These are phyloP conservation scores for Tichodroma muraria DNA, from an alignment of 2,113 vertebrate species.

Conservation along the genomic window DNA sequence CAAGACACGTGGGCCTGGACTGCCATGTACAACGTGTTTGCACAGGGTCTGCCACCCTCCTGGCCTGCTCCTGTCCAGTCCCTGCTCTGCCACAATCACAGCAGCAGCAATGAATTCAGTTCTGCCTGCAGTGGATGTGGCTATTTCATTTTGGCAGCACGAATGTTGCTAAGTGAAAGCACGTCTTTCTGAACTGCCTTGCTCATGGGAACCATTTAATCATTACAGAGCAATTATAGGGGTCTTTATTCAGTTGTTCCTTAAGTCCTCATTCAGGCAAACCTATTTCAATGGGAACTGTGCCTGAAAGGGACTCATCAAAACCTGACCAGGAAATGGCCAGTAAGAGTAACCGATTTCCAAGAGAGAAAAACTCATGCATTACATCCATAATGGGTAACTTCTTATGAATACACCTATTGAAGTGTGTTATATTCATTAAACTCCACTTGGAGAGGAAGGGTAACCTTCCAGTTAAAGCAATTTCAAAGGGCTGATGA, in stretches of 20 bases:
- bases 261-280: slow-evolving; percentile 61
- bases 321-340: slow-evolving; percentile 65
- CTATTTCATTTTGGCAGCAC: slow-evolving; percentile 25
- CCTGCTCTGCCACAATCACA: not conserved
- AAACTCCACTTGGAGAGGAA: slow-evolving; percentile 52
- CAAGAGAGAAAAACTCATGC: slow-evolving; percentile 59
- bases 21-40: not conserved
- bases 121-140: slow-evolving; percentile 33
- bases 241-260: slow-evolving; percentile 59
- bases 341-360: slow-evolving; percentile 56
- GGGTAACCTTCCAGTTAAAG: slow-evolving; percentile 55
- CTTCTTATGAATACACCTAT: slow-evolving; percentile 51
- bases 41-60: not conserved
- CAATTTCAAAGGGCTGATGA: not conserved
- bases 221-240: slow-evolving; percentile 62
- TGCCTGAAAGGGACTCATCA: slow-evolving; percentile 60
- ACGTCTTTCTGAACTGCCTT: slow-evolving; percentile 53
- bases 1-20: rapidly evolving
- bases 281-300: slow-evolving; percentile 54
- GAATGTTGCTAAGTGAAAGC: slow-evolving; percentile 61
- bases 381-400: slow-evolving; percentile 57
- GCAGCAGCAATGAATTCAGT: not conserved
- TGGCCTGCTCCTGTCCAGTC: not conserved
- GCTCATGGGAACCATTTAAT: slow-evolving; percentile 65
- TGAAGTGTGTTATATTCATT: slow-evolving; percentile 59